Conservation (phyloP, 2,113 vertebrate species). For the Falco punctatus region DNA sequence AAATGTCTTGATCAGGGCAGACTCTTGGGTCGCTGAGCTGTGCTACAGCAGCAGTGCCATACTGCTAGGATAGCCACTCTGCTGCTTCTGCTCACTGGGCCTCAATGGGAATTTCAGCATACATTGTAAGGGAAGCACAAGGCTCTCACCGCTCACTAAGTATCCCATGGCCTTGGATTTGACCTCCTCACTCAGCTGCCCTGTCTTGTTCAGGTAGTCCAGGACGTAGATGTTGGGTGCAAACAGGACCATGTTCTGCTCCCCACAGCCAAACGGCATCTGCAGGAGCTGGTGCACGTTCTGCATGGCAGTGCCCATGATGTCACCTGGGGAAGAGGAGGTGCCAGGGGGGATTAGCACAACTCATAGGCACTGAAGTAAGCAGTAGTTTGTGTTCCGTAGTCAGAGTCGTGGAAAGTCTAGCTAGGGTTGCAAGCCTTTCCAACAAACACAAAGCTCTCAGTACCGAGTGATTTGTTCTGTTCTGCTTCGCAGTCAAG, state of each 20-base stretch:
- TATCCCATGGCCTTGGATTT: slow-evolving; percentile 74
- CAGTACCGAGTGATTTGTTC: background rate
- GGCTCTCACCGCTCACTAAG: slow-evolving; percentile 81
- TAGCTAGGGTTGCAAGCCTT: background rate
- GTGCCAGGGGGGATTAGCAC: background rate
- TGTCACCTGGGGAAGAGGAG: slow-evolving; percentile 77
- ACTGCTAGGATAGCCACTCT: background rate
- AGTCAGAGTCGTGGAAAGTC: background rate
- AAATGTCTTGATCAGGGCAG: background rate
- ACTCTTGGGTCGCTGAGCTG: background rate
- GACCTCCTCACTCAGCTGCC: slow-evolving; percentile 79
- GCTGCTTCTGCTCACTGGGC: background rate
- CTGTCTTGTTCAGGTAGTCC: slow-evolving; percentile 82
- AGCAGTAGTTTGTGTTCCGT: background rate
- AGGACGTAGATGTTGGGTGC: slow-evolving; percentile 89
- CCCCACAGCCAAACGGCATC: slow-evolving; percentile 90
- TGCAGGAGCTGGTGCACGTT: slow-evolving; percentile 83
- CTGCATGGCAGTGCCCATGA: slow-evolving; percentile 82
- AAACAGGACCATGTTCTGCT: slow-evolving; percentile 89
- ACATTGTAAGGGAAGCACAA: background rate
- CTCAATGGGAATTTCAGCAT: background rate
- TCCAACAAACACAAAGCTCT: background rate
- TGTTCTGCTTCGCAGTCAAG: background rate
- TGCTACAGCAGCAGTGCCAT: background rate
- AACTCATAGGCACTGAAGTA: background rate